phyloP scores from a whole-genome alignment of 2,113 vertebrate genomes.

The Odocoileus hemionus region DNA sequence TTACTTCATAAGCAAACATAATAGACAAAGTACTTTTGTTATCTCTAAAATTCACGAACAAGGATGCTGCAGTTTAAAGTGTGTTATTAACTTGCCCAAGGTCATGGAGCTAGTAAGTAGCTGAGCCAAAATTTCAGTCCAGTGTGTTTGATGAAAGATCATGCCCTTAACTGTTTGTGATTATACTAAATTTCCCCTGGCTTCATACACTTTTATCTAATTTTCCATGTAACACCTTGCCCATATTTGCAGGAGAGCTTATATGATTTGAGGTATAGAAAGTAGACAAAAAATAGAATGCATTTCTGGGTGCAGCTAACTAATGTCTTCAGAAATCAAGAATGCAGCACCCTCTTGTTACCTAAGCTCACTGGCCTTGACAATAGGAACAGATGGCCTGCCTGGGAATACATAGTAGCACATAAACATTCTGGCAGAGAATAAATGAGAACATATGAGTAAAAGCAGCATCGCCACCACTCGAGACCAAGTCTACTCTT shows the following conservation, averaged over 20 bases:
- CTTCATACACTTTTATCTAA: background rate
- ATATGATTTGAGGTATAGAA: constrained; percentile 10
- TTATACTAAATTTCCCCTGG: background rate
- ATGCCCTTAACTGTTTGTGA: background rate
- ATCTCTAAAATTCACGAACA: background rate
- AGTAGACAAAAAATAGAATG: constrained; percentile 23
- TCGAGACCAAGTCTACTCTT: background rate
- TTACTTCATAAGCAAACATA: background rate
- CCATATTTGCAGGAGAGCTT: background rate
- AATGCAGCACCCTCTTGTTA: background rate
- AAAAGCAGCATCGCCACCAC: background rate
- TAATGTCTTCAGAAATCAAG: constrained; percentile 35
- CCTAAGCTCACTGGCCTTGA: background rate
- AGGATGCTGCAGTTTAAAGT: background rate
- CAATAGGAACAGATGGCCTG: constrained; percentile 26
- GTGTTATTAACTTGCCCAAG: background rate
- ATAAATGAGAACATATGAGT: background rate
- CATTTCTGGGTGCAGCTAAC: constrained; percentile 21
- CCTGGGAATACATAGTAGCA: background rate
- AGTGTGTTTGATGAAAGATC: background rate
- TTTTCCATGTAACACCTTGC: background rate
- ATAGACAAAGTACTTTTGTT: background rate
- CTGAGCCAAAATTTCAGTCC: background rate
- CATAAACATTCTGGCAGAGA: background rate
- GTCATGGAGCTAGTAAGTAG: background rate